Conservation (phyloP, 2,797 vertebrate species). For the Etheostoma nigrum region DNA sequence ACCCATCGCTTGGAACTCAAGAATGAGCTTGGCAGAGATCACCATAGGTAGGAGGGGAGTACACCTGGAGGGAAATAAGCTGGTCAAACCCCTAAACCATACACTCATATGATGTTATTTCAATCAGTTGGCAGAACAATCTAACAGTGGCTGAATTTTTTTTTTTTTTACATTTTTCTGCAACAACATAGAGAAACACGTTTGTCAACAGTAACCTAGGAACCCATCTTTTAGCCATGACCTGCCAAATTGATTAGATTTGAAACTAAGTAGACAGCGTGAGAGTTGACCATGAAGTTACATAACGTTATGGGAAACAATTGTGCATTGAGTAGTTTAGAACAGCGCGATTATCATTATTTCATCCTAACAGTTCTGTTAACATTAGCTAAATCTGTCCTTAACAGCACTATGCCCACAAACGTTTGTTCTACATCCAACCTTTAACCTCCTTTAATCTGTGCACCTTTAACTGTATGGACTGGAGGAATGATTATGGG, state of each 20-base stretch:
- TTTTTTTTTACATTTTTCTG: neutral
- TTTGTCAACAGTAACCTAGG: neutral
- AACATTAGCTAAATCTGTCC: no score
- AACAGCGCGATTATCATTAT: no score
- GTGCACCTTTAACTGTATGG: neutral
- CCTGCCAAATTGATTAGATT: neutral
- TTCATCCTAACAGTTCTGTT: no score
- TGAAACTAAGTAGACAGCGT: neutral
- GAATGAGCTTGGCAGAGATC: conserved; percentile 83
- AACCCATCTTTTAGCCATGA: neutral
- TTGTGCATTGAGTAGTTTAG: neutral
- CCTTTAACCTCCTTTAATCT: no score
- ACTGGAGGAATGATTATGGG: neutral
- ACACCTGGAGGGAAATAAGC: neutral
- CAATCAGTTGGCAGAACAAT: neutral
- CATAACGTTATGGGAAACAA: neutral
- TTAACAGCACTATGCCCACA: no score
- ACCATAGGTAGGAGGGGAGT: conserved; percentile 85
- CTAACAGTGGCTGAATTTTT: neutral
- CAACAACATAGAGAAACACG: neutral
- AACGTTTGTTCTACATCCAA: no score
- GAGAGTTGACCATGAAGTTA: neutral
- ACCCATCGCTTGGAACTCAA: conserved; percentile 67
- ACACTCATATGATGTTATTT: neutral
- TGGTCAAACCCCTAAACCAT: neutral